Evolutionary conservation across 1,140 invertebrate species (phyloP).

Genomic region (Pristionchus pacificus): DNA sequence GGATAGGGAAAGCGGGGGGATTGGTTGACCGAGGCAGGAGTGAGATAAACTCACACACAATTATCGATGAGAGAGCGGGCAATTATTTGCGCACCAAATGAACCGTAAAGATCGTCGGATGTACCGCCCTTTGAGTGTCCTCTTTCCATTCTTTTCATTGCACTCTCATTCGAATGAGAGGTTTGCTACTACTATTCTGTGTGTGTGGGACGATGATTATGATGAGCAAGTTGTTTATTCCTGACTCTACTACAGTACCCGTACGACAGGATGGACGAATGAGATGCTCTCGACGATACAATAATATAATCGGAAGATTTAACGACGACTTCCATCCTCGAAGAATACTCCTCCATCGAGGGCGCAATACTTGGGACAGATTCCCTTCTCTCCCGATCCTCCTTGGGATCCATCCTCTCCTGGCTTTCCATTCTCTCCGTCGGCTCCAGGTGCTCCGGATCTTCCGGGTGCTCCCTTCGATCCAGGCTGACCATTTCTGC

Average conservation of each 20-base stretch:
- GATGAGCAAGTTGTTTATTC: neutral
- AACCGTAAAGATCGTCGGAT: too few relatives aligned
- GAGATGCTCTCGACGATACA: neutral
- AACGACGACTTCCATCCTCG: conserved; percentile 39
- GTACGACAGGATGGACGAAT: neutral
- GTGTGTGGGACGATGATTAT: too few relatives aligned
- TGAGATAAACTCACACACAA: too few relatives aligned
- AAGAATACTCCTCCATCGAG: conserved; percentile 42
- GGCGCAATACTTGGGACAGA: conserved; percentile 40
- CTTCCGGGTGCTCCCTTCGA: neutral
- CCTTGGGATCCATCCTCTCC: neutral
- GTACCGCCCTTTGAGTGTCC: too few relatives aligned
- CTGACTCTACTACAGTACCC: neutral
- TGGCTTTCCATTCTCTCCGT: conserved; percentile 1
- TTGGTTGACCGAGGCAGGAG: too few relatives aligned
- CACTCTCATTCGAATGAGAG: too few relatives aligned
- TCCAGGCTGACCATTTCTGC: neutral
- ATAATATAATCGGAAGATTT: too few relatives aligned
- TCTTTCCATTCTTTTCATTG: too few relatives aligned
- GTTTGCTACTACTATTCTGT: too few relatives aligned
- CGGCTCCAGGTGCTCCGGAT: neutral
- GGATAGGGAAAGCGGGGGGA: too few relatives aligned
- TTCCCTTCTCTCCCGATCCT: conserved; percentile 9
- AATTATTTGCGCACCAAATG: too few relatives aligned
- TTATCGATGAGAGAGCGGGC: too few relatives aligned